phyloP scores from a whole-genome alignment of 1,140 invertebrate species.

The Drosophila tristis region DNA sequence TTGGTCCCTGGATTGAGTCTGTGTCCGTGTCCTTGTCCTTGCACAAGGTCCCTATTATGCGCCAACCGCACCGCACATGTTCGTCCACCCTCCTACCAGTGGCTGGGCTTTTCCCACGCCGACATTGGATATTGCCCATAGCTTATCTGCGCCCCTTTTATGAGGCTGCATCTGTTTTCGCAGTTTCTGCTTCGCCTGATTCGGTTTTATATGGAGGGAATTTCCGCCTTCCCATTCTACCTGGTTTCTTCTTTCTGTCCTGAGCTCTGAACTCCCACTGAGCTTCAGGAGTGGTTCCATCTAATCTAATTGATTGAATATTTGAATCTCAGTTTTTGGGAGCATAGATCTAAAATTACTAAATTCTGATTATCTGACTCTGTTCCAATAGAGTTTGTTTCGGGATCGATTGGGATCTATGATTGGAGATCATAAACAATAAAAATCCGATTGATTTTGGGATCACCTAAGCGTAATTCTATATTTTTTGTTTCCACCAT shows the following conservation, averaged over 20 bases:
- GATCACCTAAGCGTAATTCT: no score
- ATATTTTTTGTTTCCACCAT: no score
- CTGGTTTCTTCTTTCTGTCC: constrained; percentile 6
- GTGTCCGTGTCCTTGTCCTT: background rate
- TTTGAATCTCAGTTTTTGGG: no score
- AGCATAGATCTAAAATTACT: no score
- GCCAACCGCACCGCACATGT: constrained; percentile 38
- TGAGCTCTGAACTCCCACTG: background rate
- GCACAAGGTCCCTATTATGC: constrained; percentile 23
- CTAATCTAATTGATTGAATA: no score
- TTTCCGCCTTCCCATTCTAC: constrained; percentile 18
- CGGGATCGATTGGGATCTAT: no score
- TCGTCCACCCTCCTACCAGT: background rate
- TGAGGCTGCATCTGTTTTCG: constrained; percentile 45
- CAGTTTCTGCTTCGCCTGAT: constrained; percentile 5
- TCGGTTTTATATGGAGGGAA: constrained; percentile 28
- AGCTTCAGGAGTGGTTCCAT: background rate
- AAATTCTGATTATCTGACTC: no score
- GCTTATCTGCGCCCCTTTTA: constrained; percentile 45
- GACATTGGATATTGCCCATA: background rate
- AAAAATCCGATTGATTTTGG: no score
- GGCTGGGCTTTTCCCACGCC: constrained; percentile 47
- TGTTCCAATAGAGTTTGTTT: no score
- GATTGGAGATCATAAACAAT: no score
- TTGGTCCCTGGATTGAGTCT: constrained; percentile 13